A percentile compares a stretch with the other conserved stretches of the same genome.
phyloP scores from a whole-genome alignment of 2,888 invertebrate species.

The Eugnorisma glareosa region DNA sequence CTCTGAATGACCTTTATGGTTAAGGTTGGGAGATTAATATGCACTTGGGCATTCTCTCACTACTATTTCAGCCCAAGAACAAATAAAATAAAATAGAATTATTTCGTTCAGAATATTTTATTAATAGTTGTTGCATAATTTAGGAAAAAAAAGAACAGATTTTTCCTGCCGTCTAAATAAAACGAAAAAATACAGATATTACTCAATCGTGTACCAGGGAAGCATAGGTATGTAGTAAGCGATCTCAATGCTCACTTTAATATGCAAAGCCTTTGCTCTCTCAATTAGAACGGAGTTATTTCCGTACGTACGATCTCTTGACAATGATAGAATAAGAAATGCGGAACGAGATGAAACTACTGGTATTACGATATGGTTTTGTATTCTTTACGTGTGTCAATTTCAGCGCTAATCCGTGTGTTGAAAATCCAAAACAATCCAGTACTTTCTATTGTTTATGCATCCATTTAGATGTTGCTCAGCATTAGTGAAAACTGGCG shows the following conservation, averaged over 20 bases:
- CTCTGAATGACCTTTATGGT: conserved; percentile 13
- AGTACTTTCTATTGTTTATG: background rate
- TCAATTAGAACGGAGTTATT: conserved; percentile 44
- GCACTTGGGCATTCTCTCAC: background rate
- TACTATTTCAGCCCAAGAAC: background rate
- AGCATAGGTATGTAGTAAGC: conserved; percentile 23
- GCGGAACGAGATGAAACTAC: conserved; percentile 23
- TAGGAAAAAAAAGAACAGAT: background rate
- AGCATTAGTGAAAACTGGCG: background rate
- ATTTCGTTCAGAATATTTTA: too few species aligned
- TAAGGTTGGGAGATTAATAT: conserved; percentile 26
- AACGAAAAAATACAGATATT: background rate
- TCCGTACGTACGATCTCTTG: conserved; percentile 40
- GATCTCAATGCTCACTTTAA: conserved; percentile 23
- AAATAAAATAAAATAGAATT: too few species aligned
- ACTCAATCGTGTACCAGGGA: conserved; percentile 24
- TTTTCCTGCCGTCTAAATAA: background rate
- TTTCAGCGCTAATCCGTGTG: background rate
- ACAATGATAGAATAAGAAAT: conserved; percentile 50
- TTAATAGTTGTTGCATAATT: background rate
- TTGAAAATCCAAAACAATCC: background rate
- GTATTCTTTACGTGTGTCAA: background rate
- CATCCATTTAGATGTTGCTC: background rate
- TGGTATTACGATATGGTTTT: conserved; percentile 6
- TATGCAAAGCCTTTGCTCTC: conserved; percentile 45